A percentile compares a stretch with the other conserved stretches of the same genome.
phyloP scores from a whole-genome alignment of 2,888 invertebrate species.

The Teinopalpus imperialis region DNA sequence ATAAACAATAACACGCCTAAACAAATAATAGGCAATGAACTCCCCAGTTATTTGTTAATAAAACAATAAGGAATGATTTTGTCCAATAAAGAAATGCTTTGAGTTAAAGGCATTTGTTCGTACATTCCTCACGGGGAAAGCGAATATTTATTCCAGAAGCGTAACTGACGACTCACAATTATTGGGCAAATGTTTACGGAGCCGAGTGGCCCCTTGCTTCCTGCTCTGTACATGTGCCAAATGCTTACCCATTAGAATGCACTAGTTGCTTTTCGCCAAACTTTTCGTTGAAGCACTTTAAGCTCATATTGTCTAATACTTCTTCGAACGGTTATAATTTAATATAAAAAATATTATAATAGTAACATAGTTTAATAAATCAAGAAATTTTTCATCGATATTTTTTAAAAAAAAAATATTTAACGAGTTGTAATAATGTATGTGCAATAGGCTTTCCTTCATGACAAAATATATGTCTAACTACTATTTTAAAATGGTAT shows the following conservation, averaged over 20 bases:
- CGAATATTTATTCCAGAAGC: constrained; percentile 69
- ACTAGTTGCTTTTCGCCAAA: constrained; percentile 58
- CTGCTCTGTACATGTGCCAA: constrained; percentile 60
- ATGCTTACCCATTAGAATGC: constrained; percentile 60
- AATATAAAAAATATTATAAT: no score
- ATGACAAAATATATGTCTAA: no score
- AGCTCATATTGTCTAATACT: constrained; percentile 32
- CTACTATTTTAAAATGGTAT: no score
- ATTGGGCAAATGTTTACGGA: constrained; percentile 76
- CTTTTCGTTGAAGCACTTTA: constrained; percentile 31
- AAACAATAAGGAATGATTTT: constrained; percentile 66
- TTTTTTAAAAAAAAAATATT: no score
- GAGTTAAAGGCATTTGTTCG: constrained; percentile 58
- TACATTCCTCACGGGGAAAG: constrained; percentile 54
- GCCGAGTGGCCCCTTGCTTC: constrained; percentile 62
- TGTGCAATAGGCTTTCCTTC: no score
- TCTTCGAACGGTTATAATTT: constrained; percentile 29
- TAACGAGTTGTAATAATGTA: no score
- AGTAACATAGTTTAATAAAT: no score
- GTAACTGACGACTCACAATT: constrained; percentile 74
- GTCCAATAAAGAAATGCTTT: constrained; percentile 72
- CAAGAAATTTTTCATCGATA: no score
- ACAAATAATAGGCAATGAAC: constrained; percentile 33
- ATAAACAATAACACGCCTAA: constrained; percentile 25
- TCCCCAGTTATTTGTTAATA: constrained; percentile 60